Evolutionary conservation across 2,797 vertebrate genomes (phyloP).

Genomic region (Pteronotus mesoamericanus): DNA sequence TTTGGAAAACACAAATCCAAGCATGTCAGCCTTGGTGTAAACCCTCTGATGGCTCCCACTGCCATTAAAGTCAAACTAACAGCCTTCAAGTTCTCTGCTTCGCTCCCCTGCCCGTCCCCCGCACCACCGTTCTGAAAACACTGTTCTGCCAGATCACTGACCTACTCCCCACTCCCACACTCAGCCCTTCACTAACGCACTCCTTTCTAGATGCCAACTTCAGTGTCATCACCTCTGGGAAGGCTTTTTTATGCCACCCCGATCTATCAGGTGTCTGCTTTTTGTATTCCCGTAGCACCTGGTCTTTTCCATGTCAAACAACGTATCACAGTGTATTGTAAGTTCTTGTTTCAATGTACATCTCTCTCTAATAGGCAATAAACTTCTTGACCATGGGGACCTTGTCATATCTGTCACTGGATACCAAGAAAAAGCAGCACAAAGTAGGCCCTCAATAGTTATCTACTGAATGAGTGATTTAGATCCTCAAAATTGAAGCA

Average conservation of each 20-base stretch:
- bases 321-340: no score
- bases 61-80: not conserved
- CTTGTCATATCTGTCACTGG: not conserved
- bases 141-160: not conserved
- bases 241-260: not conserved
- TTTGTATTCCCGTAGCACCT: not conserved
- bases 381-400: not conserved
- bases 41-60: not conserved
- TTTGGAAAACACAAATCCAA: not conserved
- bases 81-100: not conserved
- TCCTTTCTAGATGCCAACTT: not conserved
- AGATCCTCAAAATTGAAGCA: not conserved
- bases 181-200: not conserved
- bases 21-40: not conserved
- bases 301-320: not conserved
- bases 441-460: no score
- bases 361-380: no score
- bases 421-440: not conserved
- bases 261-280: not conserved
- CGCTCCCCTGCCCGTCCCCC: not conserved
- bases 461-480: not conserved
- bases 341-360: not conserved
- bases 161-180: not conserved
- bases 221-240: no score
- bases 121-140: not conserved